Base-by-base conservation (phyloP, 1,140 invertebrate species). In the Akabosia matsudoensis region DNA sequence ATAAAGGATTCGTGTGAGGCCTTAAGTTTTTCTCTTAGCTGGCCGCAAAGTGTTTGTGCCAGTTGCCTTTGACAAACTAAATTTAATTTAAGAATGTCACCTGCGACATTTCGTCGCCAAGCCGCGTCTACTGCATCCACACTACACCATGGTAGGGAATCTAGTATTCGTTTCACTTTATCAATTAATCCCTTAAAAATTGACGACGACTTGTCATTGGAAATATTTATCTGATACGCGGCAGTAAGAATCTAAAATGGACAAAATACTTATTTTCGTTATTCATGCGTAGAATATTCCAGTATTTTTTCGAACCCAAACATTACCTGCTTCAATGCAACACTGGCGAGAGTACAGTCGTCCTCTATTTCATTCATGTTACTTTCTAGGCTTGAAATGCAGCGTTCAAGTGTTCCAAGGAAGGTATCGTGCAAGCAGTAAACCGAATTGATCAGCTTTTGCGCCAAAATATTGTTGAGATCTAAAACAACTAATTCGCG, bases 151-250 rank as follows among this genome's bases (percentile, higher is more conserved):
- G 89, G 90, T 75, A 92, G 79, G 79, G 86, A 88, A 70, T 88
- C 85, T 24, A 92, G 86, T 4, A 94, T 85, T 79, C 92, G 90
- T 77, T 92, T 88, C 80, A 96, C 87, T 80, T 92, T 89, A 82
- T 95, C 92, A 79, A 94, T 86, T 73, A 96, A 88, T 0, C 89
- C 88, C 75, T 90, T 86, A 22, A 95, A 86, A 67, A 94, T 85
- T 0, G 92, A 92, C 74, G 92, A 92, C 37, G 92, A 92, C 28
- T 90, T 89, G 56, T 90, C 89, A 33, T 92, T 89, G 79, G 90
- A 91, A n/a, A 96, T 87, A 83, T 95, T 91, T n/a, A 96, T 90
- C 77, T 91, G 90, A 77, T 93, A 92, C 2, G 93, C 92, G 28
- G 92, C 91, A 75, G 90, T 91, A 56, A 95, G 84, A 81, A 95